Evolutionary conservation across 2,113 vertebrate species (phyloP).

Genomic region (Leptobrachium leishanense): DNA sequence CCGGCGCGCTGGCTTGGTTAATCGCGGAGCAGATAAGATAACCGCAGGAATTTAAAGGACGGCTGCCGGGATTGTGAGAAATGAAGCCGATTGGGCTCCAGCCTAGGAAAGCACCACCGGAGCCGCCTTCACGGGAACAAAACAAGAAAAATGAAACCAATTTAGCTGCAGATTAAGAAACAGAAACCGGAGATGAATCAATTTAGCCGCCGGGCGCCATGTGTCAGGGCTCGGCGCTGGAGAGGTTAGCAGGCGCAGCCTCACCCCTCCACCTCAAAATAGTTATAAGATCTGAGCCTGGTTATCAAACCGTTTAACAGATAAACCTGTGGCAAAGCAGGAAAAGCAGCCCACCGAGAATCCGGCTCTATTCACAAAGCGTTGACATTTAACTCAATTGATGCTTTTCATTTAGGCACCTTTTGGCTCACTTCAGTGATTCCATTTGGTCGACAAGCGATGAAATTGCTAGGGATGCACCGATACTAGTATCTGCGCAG

Average conservation of each 20-base stretch:
- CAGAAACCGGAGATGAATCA: conserved; percentile 84
- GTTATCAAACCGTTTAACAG: conserved; percentile 79
- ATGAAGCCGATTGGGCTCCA: conserved; percentile 61
- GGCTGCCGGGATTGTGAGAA: conserved; percentile 66
- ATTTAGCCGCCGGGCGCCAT: conserved; percentile 74
- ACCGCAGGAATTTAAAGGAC: conserved; percentile 55
- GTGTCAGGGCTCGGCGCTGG: conserved; percentile 70
- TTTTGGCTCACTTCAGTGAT: too few species aligned
- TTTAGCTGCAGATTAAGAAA: conserved; percentile 85
- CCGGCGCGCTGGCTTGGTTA: conserved; percentile 56
- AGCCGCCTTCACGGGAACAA: conserved; percentile 56
- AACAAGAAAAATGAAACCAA: conserved; percentile 87
- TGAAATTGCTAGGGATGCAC: too few species aligned
- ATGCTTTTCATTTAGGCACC: too few species aligned
- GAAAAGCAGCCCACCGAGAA: not conserved
- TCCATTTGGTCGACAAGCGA: too few species aligned
- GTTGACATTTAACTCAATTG: too few species aligned
- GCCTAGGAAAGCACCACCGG: conserved; percentile 67
- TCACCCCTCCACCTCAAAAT: conserved; percentile 58
- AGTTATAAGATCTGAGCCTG: conserved; percentile 71
- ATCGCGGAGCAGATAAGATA: conserved; percentile 56
- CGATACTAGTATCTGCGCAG: too few species aligned
- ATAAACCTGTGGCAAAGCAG: conserved; percentile 52
- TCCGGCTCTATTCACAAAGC: too few species aligned
- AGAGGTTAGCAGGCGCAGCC: conserved; percentile 58